These are phyloP conservation scores for Drosophila multiciliata DNA, from an alignment of 2,888 invertebrate genomes.

Conservation along the genomic window DNA sequence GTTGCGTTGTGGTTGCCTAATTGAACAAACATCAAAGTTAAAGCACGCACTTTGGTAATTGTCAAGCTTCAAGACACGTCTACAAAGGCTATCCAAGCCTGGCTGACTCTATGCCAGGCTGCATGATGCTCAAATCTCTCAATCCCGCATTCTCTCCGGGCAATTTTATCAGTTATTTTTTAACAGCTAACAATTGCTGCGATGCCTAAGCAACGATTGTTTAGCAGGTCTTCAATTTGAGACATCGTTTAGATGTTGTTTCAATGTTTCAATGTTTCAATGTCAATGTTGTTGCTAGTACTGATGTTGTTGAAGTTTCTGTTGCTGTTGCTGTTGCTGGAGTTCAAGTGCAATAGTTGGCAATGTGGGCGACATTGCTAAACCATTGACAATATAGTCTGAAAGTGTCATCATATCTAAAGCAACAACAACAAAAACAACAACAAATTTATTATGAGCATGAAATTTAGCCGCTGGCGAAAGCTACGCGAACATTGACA, in stretches of 20 bases:
- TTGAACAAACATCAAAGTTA: conserved; percentile 58
- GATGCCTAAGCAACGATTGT: conserved; percentile 30
- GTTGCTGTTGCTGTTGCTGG: conserved; percentile 36
- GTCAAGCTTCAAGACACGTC: conserved; percentile 54
- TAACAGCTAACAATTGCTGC: conserved; percentile 20
- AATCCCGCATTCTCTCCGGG: background rate
- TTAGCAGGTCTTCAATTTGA: conserved; percentile 55
- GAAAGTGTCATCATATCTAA: conserved; percentile 38
- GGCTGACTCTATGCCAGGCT: conserved; percentile 1
- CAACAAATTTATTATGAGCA: conserved; percentile 12
- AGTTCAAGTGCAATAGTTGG: conserved; percentile 55
- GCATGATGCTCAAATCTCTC: background rate
- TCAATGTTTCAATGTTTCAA: too few relatives aligned
- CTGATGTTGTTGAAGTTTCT: conserved; percentile 16
- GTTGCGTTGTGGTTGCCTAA: conserved; percentile 46
- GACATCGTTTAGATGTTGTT: conserved; percentile 21
- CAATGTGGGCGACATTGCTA: conserved; percentile 55
- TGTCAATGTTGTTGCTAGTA: conserved; percentile 64
- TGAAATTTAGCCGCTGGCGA: conserved; percentile 45
- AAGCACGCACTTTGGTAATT: conserved; percentile 52
- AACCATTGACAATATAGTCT: conserved; percentile 40
- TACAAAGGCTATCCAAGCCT: conserved; percentile 28
- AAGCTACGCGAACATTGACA: conserved; percentile 55
- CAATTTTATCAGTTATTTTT: conserved; percentile 14
- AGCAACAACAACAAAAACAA: conserved; percentile 5